Base-by-base conservation (phyloP, 2,113 vertebrate species). In the Platichthys flesus region DNA sequence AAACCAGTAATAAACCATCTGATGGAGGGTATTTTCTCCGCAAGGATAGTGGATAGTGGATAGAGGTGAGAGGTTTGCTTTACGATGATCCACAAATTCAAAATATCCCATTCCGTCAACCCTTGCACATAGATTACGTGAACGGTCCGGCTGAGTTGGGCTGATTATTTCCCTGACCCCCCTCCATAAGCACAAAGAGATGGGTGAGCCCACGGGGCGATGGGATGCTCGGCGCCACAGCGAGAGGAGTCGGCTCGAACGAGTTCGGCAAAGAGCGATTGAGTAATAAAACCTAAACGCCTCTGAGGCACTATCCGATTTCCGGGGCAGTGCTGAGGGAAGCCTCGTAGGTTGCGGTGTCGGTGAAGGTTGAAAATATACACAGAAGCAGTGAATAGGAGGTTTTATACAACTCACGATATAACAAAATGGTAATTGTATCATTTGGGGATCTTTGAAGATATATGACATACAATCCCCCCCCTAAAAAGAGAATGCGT, bases 251-350 rank as follows among this genome's bases (percentile, higher is more conserved):
- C 28, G 74, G 69, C 79, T 80, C 54, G 10, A 85, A 82, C 71
- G 78, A 71, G 71, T 68, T 73, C 26, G 31, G 54, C 3, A 8
- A 83, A 78, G 84, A 90, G 47, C 69, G 82, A 90, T 85, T 86
- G 70, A 85, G 79, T 82, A 73, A 87, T 90, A 89, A 91, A 86
- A 82, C 14, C 83, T 13, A 23, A 57, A 76, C 65, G 87, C 78
- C 83, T 89, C 23, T 21, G 71, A 89, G 88, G 83, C 79, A 75
- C 56, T 55, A 40, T 82, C 31, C 78, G 86, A 83, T 87, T 89
- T 81, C 61, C 57, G 71, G 26, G 26, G 67, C 54, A 7, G 12
- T 16, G 74, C 70, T 12, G 42, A 67, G 78, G 57, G 62, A 74
- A 66, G 76, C 42, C 56, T 62, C 3, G 13, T 18, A 51, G 66